phyloP scores from a whole-genome alignment of 2,113 vertebrate genomes.

The Chaenogobius annularis region DNA sequence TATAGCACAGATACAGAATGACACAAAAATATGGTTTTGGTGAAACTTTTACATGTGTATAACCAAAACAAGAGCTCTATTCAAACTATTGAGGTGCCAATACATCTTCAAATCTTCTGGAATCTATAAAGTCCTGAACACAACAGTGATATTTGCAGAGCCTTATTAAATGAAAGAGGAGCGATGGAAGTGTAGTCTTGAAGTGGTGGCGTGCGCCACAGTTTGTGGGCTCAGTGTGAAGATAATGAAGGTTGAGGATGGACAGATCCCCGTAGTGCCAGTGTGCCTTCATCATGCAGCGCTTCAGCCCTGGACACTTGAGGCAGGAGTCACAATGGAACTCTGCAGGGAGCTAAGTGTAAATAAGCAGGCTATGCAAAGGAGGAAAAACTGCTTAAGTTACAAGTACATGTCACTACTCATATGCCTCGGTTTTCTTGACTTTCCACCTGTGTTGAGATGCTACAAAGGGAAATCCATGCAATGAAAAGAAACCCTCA shows the following conservation, averaged over 20 bases:
- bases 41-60: no score
- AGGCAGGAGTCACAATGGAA: slow-evolving; percentile 43
- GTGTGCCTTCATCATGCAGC: slow-evolving; percentile 42
- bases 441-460: slow-evolving; percentile 16
- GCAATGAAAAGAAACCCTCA: slow-evolving; percentile 44
- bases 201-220: slow-evolving; percentile 45
- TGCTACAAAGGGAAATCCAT: slow-evolving; percentile 13
- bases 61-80: no score
- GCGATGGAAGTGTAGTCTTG: slow-evolving; percentile 14
- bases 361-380: slow-evolving; percentile 29
- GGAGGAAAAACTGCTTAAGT: slow-evolving; percentile 36
- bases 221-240: slow-evolving; percentile 55
- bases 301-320: slow-evolving; percentile 34
- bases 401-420: slow-evolving; percentile 27
- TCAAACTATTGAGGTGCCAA: slow-evolving; percentile 34
- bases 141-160: neutral
- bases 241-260: slow-evolving; percentile 66
- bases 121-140: neutral
- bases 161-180: neutral
- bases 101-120: slow-evolving; percentile 9
- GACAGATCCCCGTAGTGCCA: slow-evolving; percentile 52
- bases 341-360: slow-evolving; percentile 41
- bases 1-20: no score
- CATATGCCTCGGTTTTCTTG: slow-evolving; percentile 27
- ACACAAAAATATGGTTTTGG: no score